Conservation (phyloP, 2,888 invertebrate species). For the Thera obeliscata region DNA sequence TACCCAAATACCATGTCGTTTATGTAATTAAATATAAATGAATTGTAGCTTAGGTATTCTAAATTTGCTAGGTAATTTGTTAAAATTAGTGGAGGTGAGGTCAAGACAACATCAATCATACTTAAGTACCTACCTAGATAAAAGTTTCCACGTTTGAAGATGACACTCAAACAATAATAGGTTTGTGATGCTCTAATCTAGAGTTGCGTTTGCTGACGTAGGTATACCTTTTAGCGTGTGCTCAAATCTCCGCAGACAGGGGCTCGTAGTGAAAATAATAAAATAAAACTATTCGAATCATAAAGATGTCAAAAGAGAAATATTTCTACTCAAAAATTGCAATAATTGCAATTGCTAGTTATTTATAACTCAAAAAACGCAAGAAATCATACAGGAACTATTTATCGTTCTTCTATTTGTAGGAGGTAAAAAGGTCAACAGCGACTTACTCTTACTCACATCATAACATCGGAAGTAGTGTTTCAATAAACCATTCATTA, state of each 20-base stretch:
- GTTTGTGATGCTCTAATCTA: constrained; percentile 44
- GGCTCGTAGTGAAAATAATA: not conserved
- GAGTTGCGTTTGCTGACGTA: constrained; percentile 20
- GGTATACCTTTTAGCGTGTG: constrained; percentile 6
- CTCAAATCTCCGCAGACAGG: constrained; percentile 12
- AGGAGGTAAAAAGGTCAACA: constrained; percentile 15
- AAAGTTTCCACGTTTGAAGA: constrained; percentile 36
- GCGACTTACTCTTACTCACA: constrained; percentile 1
- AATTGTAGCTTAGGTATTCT: not conserved
- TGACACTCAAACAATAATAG: constrained; percentile 33
- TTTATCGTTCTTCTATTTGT: constrained; percentile 5
- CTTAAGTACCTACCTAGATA: constrained; percentile 14
- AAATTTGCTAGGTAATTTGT: not conserved
- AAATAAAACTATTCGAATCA: too few relatives aligned
- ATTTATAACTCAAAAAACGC: not conserved
- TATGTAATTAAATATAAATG: not conserved
- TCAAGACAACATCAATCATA: constrained; percentile 18
- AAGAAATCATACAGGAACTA: constrained; percentile 6
- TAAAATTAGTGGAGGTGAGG: constrained; percentile 8
- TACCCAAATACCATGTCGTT: too few relatives aligned
- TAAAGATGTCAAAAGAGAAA: too few relatives aligned
- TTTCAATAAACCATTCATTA: constrained; percentile 37
- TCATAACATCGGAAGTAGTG: constrained; percentile 37
- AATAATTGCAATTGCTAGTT: not conserved
- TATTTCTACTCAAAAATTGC: not conserved